phyloP scores from a whole-genome alignment of 2,797 vertebrate genomes.

The Triplophysa bombifrons region DNA sequence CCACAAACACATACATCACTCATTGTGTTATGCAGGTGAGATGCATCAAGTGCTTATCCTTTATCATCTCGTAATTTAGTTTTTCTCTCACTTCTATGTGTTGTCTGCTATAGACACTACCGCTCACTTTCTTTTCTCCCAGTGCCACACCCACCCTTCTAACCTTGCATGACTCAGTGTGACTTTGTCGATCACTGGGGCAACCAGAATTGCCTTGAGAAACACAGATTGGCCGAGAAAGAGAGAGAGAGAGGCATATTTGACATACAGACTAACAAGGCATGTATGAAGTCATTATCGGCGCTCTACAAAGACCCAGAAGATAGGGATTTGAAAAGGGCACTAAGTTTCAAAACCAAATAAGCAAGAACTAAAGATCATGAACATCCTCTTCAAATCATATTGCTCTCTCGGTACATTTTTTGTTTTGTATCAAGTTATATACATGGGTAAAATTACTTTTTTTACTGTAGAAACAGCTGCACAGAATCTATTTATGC shows the following conservation, averaged over 20 bases:
- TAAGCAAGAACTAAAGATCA: not conserved
- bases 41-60: conserved; percentile 19
- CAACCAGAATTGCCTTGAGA: conserved; percentile 58
- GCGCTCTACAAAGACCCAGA: conserved; percentile 13
- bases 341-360: not conserved
- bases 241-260: conserved; percentile 45
- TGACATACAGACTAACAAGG: not conserved
- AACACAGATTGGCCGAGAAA: conserved; percentile 60
- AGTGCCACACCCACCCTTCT: conserved; percentile 49
- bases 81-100: conserved; percentile 40
- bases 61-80: conserved; percentile 14
- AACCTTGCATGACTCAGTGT: conserved; percentile 68
- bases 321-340: not conserved
- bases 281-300: conserved; percentile 43
- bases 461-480: not conserved
- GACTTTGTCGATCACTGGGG: conserved; percentile 65
- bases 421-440: not conserved
- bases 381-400: not conserved
- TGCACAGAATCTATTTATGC: not conserved
- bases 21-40: conserved; percentile 31
- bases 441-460: not conserved
- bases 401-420: too few relatives aligned
- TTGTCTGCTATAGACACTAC: conserved; percentile 31
- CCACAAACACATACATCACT: not conserved
- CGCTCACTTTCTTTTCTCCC: conserved; percentile 8